phyloP scores from a whole-genome alignment of 1,140 invertebrate species.

The Cherax destructor region DNA sequence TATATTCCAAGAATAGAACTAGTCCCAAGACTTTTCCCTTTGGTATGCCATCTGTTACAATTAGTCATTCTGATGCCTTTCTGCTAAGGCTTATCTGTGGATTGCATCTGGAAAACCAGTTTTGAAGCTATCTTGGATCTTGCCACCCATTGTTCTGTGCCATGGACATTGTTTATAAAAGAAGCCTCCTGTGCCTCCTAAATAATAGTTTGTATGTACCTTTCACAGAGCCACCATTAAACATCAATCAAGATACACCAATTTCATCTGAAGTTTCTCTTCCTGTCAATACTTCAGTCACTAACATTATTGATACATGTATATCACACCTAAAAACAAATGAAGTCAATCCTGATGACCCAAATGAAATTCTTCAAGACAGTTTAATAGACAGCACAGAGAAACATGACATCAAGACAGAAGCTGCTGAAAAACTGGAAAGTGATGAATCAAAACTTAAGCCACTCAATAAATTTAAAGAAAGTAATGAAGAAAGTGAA shows the following conservation, averaged over 20 bases:
- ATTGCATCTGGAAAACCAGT: no score
- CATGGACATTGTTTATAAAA: no score
- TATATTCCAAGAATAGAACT: no score
- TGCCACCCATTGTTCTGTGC: no score
- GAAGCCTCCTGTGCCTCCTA: no score
- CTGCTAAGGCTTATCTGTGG: no score
- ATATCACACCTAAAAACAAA: conserved; percentile 15
- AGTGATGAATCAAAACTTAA: background rate
- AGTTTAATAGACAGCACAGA: background rate
- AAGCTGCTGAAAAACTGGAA: background rate
- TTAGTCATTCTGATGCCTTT: no score
- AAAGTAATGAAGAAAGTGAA: background rate
- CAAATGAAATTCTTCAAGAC: background rate
- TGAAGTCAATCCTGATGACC: conserved; percentile 33
- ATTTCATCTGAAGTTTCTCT: background rate
- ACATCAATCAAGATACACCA: conserved; percentile 11
- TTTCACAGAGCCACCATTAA: background rate
- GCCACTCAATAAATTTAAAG: background rate
- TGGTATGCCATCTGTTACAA: no score
- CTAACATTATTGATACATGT: background rate
- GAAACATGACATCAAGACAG: background rate
- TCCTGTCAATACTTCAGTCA: background rate
- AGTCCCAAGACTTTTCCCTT: no score
- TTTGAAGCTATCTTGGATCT: no score
- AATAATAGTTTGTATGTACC: background rate